Percentiles rank a stretch among this genome's conserved stretches.
Evolutionary conservation across 2,888 invertebrate genomes (phyloP).

Genomic region (Agrochola macilenta): DNA sequence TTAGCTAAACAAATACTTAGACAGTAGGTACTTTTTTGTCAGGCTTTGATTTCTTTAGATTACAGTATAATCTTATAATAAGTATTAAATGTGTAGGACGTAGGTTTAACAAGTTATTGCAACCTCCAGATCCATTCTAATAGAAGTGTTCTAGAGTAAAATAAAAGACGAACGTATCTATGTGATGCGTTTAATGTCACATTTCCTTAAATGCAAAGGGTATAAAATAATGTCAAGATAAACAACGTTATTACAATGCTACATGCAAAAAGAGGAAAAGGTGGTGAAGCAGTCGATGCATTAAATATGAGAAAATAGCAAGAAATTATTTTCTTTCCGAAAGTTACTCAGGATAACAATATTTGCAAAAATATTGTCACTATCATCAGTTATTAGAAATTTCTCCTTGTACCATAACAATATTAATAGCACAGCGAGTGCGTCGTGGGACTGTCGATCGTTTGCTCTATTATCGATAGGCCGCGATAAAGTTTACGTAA

Average conservation of each 20-base stretch:
- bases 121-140: not conserved
- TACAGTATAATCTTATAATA: not conserved
- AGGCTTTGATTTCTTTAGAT: not conserved
- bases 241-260: not conserved
- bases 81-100: not conserved
- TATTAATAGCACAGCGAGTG: constrained; percentile 13
- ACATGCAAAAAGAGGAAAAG: not conserved
- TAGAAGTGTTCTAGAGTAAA: not conserved
- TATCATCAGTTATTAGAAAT: constrained; percentile 3
- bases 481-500: constrained; percentile 61
- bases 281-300: not conserved
- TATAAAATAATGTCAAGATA: not conserved
- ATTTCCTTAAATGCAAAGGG: not conserved
- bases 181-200: not conserved
- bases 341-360: not conserved
- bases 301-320: not conserved
- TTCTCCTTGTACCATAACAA: constrained; percentile 36
- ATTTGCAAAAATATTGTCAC: not conserved
- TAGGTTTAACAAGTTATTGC: not conserved
- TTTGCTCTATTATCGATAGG: constrained; percentile 68
- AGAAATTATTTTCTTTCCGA: not conserved
- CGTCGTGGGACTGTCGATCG: constrained; percentile 30
- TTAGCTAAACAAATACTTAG: constrained; percentile 29
- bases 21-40: constrained; percentile 6
- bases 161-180: not conserved